These are phyloP conservation scores for Taurulus bubalis DNA, from an alignment of 2,113 vertebrate genomes.

Conservation along the genomic window DNA sequence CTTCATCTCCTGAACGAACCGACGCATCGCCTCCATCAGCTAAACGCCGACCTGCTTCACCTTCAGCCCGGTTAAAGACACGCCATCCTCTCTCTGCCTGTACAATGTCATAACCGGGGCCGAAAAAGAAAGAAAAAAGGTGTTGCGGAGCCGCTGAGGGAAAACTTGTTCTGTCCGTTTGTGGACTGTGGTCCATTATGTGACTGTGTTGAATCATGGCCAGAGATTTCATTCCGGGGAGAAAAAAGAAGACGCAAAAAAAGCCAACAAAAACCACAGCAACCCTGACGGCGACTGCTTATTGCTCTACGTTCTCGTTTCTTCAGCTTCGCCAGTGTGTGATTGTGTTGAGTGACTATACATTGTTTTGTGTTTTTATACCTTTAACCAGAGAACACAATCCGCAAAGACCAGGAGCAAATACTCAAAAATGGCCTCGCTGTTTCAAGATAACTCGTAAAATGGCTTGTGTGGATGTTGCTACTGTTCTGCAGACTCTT, in stretches of 20 bases:
- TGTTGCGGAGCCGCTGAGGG: constrained; percentile 23
- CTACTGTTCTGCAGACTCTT: constrained; percentile 11
- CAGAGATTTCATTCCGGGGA: constrained; percentile 10
- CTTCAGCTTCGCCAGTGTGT: constrained; percentile 71
- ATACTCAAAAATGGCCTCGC: constrained; percentile 15
- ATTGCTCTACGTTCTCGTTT: constrained; percentile 43
- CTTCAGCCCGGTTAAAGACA: constrained; percentile 25
- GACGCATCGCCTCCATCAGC: constrained; percentile 54
- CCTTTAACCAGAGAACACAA: constrained; percentile 8
- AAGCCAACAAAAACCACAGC: constrained; percentile 30
- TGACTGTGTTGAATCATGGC: constrained; percentile 47
- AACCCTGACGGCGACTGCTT: constrained; percentile 48
- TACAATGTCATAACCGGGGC: constrained; percentile 20
- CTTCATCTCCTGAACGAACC: background rate
- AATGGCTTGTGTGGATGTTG: constrained; percentile 28
- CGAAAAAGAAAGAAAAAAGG: constrained; percentile 21
- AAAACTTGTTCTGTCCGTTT: constrained; percentile 2
- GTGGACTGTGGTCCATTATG: constrained; percentile 42
- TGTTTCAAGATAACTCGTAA: constrained; percentile 19
- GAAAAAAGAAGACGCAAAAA: constrained; percentile 9
- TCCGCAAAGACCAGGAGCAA: constrained; percentile 24
- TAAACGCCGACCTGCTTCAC: constrained; percentile 47
- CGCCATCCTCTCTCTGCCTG: constrained; percentile 47
- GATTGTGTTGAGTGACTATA: constrained; percentile 59
- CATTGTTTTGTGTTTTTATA: constrained; percentile 58